Conservation (phyloP, 1,140 invertebrate species). For the Polypedilum pembai region DNA sequence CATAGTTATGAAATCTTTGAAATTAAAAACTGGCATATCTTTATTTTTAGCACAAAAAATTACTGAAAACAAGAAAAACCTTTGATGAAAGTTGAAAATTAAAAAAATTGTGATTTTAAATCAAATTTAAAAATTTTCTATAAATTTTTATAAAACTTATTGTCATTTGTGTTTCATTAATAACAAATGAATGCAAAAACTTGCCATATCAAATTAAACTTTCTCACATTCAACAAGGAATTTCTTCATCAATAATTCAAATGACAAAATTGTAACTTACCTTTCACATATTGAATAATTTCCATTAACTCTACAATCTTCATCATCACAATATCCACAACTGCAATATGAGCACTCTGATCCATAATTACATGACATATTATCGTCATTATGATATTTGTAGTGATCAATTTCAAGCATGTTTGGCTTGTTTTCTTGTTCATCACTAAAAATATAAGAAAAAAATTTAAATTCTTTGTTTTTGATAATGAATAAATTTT, state of each 20-base stretch:
- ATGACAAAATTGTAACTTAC: neutral
- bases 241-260: neutral
- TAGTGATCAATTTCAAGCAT: neutral
- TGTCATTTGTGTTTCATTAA: no score
- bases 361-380: neutral
- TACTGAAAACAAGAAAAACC: no score
- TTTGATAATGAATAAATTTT: no score
- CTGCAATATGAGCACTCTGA: conserved; percentile 25
- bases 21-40: no score
- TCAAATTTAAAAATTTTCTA: no score
- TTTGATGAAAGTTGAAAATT: no score
- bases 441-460: conserved; percentile 23
- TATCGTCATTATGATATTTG: neutral
- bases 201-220: neutral
- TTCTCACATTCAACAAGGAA: neutral
- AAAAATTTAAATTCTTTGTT: no score
- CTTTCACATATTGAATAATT: conserved; percentile 22
- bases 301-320: conserved; percentile 15
- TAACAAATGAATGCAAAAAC: no score
- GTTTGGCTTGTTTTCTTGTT: neutral
- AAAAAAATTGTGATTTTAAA: no score
- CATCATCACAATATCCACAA: conserved; percentile 20
- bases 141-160: no score
- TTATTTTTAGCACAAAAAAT: no score
- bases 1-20: no score